Percentiles rank a stretch among this genome's conserved stretches.
These are phyloP conservation scores for Acropternis orthonyx DNA, from an alignment of 2,797 vertebrate genomes.

Conservation along the genomic window DNA sequence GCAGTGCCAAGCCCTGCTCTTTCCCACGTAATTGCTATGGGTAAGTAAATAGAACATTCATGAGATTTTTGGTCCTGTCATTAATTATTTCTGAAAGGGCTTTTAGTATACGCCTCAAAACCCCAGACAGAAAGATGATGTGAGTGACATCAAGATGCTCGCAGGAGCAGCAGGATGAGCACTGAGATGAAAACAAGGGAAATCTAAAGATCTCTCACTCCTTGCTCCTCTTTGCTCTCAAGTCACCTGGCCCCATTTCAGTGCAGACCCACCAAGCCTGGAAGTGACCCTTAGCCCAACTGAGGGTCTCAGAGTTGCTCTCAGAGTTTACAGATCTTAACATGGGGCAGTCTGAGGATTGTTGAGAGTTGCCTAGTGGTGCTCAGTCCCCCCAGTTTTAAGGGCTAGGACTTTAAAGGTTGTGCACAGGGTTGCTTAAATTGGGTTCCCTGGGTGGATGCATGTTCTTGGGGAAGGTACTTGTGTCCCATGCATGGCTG, in stretches of 20 bases:
- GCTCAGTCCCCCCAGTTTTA: background rate
- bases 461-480: fast-evolving
- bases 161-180: background rate
- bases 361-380: fast-evolving
- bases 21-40: background rate
- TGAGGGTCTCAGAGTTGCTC: fast-evolving
- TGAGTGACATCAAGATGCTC: background rate
- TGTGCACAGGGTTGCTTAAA: fast-evolving
- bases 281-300: background rate
- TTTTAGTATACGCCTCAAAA: constrained; percentile 44
- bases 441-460: fast-evolving
- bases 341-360: background rate
- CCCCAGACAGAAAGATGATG: background rate
- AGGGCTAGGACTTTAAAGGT: background rate
- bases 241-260: background rate
- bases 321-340: background rate
- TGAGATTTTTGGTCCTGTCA: constrained; percentile 43
- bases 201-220: background rate
- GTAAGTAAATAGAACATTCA: constrained; percentile 50
- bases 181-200: background rate
- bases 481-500: background rate
- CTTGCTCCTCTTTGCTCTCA: background rate
- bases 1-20: constrained; percentile 18
- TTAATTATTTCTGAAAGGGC: constrained; percentile 65
- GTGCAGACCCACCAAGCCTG: background rate